Evolutionary conservation across 1,140 invertebrate genomes (phyloP).

Genomic region (Papilio polytes): DNA sequence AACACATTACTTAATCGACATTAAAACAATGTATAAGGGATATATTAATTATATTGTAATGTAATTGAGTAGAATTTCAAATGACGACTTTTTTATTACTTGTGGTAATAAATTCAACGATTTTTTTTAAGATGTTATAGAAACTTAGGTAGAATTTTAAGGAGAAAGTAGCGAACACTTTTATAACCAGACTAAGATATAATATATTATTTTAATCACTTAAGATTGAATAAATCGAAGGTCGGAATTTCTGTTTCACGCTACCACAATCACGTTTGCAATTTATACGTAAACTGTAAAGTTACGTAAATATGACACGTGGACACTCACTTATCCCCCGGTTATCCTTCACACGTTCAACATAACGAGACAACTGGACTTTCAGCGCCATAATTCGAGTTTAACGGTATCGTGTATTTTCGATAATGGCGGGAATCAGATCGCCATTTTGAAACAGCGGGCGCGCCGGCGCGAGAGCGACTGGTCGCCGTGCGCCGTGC

Average conservation of each 20-base stretch:
- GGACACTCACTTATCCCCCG: constrained; percentile 65
- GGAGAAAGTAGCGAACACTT: constrained; percentile 10
- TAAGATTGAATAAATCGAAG: constrained; percentile 30
- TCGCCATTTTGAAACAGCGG: constrained; percentile 56
- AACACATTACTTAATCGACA: not conserved
- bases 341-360: constrained; percentile 56
- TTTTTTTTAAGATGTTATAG: not conserved
- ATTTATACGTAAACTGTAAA: constrained; percentile 16
- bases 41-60: not conserved
- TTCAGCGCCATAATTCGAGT: constrained; percentile 27
- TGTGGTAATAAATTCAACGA: not conserved
- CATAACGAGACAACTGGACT: constrained; percentile 37
- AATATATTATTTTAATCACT: not conserved
- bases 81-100: not conserved
- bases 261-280: constrained; percentile 35
- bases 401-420: constrained; percentile 27
- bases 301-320: constrained; percentile 43
- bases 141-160: constrained; percentile 7
- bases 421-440: constrained; percentile 46
- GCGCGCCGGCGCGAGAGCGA: constrained; percentile 62
- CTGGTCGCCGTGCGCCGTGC: constrained; percentile 53
- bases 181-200: not conserved
- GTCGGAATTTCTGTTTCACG: constrained; percentile 39
- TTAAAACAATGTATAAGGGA: not conserved
- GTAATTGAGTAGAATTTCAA: not conserved